Evolutionary conservation across 2,888 invertebrate species (phyloP).

Genomic region (Cenopis cana): DNA sequence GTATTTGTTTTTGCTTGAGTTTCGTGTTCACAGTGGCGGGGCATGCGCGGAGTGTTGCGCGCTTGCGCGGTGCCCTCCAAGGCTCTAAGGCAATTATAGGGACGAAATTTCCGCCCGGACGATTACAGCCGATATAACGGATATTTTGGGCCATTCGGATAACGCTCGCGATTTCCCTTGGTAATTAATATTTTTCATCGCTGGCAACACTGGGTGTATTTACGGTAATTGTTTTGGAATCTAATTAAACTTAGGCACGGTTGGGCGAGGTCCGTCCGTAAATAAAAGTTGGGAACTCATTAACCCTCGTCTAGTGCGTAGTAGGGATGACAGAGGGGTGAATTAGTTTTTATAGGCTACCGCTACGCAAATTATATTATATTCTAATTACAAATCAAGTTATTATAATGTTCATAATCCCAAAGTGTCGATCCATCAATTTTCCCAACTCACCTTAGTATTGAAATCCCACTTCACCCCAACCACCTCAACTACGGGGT

Average conservation of each 20-base stretch:
- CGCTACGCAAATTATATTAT: too few species aligned
- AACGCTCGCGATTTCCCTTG: conserved; percentile 44
- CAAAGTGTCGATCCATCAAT: too few species aligned
- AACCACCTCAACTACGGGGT: too few species aligned
- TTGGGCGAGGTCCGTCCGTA: background rate
- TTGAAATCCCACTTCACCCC: too few species aligned
- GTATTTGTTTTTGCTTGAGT: conserved; percentile 64
- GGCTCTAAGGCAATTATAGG: conserved; percentile 67
- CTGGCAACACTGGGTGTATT: conserved; percentile 5
- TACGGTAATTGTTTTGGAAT: conserved; percentile 5
- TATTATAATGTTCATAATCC: too few species aligned
- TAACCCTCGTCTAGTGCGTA: too few species aligned
- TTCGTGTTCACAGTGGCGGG: conserved; percentile 53
- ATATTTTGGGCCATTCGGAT: conserved; percentile 69
- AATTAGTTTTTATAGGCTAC: too few species aligned
- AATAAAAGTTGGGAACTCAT: background rate
- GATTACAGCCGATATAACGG: conserved; percentile 57
- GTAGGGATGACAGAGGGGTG: too few species aligned
- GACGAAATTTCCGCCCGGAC: conserved; percentile 72
- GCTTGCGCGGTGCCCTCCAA: conserved; percentile 63
- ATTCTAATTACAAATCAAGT: too few species aligned
- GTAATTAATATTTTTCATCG: conserved; percentile 10
- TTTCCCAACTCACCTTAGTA: too few species aligned
- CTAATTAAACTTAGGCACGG: background rate
- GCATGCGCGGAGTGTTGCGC: conserved; percentile 68